These are phyloP conservation scores for Nibea coibor DNA, from an alignment of 2,113 vertebrate species.

Conservation along the genomic window DNA sequence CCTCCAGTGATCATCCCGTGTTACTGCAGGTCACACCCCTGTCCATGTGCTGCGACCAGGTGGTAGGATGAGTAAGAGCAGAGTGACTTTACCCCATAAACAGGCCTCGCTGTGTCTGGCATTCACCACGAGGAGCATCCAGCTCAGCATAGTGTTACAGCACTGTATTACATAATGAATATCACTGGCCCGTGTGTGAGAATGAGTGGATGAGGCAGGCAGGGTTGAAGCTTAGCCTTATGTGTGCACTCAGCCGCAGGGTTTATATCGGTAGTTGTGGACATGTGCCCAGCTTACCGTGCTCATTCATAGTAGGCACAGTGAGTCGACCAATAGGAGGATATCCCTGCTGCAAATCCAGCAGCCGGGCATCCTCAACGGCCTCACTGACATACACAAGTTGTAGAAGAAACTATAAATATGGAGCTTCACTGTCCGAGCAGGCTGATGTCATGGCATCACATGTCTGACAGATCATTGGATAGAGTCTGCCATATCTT, in stretches of 20 bases:
- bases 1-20: slow-evolving; percentile 31
- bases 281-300: slow-evolving; percentile 53
- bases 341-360: slow-evolving; percentile 24
- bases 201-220: slow-evolving; percentile 6
- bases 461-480: no score
- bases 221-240: slow-evolving; percentile 16
- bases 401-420: slow-evolving; percentile 74
- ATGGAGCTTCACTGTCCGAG: slow-evolving; percentile 20
- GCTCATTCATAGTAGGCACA: slow-evolving; percentile 3
- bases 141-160: slow-evolving; percentile 14
- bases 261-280: slow-evolving; percentile 12
- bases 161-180: slow-evolving; percentile 36
- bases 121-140: neutral
- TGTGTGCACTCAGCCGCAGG: slow-evolving; percentile 10
- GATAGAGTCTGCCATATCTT: no score
- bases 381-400: slow-evolving; percentile 18
- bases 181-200: slow-evolving; percentile 9
- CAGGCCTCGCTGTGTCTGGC: neutral
- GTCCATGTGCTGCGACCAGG: slow-evolving; percentile 64
- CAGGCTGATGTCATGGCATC: no score
- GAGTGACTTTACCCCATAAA: neutral
- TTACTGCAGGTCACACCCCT: slow-evolving; percentile 61
- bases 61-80: neutral
- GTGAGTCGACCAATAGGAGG: slow-evolving; percentile 49
- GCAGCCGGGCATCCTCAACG: neutral